Conservation (phyloP, 1,140 invertebrate species). For the Lasaia peninsularis region DNA sequence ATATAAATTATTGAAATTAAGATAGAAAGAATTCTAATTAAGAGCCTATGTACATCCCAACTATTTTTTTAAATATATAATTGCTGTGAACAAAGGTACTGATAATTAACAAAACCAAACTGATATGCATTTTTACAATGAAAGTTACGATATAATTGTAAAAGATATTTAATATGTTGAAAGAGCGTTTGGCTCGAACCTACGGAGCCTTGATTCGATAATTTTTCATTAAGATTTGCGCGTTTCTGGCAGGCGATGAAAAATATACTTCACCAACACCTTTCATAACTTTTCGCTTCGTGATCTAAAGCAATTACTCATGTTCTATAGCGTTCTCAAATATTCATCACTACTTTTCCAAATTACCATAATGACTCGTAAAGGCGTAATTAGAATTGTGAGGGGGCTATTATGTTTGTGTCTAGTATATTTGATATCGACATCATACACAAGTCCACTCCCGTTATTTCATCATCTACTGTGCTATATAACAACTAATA, state of each 20-base stretch:
- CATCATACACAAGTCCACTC: conserved; percentile 20
- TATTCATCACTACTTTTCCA: conserved; percentile 74
- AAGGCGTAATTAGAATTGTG: conserved; percentile 64
- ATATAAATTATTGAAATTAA: too few relatives aligned
- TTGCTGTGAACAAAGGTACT: too few relatives aligned
- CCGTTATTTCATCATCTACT: too few relatives aligned
- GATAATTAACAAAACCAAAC: too few relatives aligned
- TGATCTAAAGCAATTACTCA: conserved; percentile 74
- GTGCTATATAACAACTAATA: too few relatives aligned
- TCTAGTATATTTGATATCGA: conserved; percentile 26
- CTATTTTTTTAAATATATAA: too few relatives aligned
- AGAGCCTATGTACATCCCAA: too few relatives aligned
- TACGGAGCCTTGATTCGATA: conserved; percentile 49
- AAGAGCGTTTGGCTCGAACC: neutral
- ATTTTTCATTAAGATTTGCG: conserved; percentile 70
- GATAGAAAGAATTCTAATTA: too few relatives aligned
- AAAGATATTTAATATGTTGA: neutral
- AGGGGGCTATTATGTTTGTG: conserved; percentile 40
- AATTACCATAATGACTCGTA: conserved; percentile 70
- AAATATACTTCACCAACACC: conserved; percentile 64
- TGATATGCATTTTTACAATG: neutral
- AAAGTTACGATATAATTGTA: neutral
- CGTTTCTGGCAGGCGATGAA: conserved; percentile 55
- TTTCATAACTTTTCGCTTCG: conserved; percentile 77
- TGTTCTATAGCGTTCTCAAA: conserved; percentile 74